phyloP scores from a whole-genome alignment of 1,140 invertebrate genomes.

The Marisa cornuarietis region DNA sequence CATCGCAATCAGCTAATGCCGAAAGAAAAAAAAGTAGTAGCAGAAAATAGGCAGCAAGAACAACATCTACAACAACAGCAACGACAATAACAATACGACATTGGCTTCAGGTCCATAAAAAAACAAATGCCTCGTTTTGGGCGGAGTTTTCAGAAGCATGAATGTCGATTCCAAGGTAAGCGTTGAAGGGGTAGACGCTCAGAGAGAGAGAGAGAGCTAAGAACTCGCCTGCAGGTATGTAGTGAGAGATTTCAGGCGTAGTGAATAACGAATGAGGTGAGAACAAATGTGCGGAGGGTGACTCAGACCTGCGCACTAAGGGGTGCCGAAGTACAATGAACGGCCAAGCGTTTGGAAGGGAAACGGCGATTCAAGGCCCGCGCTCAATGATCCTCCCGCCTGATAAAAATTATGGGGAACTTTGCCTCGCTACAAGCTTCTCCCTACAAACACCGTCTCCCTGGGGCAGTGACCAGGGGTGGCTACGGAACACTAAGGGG shows the following conservation, averaged over 20 bases:
- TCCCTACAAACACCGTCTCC: constrained; percentile 23
- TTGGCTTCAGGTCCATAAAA: no score
- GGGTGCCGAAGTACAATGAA: constrained; percentile 5
- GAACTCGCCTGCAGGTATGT: no score
- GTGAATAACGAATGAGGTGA: constrained; percentile 20
- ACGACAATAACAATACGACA: no score
- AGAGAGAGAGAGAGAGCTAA: no score
- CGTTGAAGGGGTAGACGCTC: no score
- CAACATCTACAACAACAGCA: no score
- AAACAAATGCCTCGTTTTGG: no score
- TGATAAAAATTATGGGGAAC: constrained; percentile 22
- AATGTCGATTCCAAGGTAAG: no score
- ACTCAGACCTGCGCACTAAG: constrained; percentile 14
- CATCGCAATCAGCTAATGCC: no score
- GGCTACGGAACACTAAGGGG: constrained; percentile 3
- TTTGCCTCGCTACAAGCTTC: constrained; percentile 21
- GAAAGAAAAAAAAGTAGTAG: no score
- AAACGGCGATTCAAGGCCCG: not conserved
- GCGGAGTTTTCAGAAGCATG: no score
- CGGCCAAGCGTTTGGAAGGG: not conserved
- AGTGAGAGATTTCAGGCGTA: not conserved
- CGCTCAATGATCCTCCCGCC: not conserved
- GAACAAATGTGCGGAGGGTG: constrained; percentile 13
- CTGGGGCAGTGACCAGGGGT: not conserved
- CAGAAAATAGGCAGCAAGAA: no score